Evolutionary conservation across 2,113 vertebrate species (phyloP).

Genomic region (Serilophus lunatus): DNA sequence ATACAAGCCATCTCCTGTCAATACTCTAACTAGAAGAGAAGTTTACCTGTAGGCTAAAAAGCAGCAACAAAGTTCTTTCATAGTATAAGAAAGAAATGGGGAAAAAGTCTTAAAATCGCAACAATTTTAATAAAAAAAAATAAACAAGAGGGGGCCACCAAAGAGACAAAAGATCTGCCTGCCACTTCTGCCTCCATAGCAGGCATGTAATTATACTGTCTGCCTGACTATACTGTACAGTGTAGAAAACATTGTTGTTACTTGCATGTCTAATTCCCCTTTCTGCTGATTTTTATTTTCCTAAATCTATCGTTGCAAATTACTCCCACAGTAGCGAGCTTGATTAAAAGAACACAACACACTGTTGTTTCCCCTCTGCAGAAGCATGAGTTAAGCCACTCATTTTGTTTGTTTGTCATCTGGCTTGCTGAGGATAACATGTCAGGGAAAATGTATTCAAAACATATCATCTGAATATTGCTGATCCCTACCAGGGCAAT

Average conservation of each 20-base stretch:
- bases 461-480: conserved; percentile 47
- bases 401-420: conserved; percentile 69
- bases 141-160: conserved; percentile 77
- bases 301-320: conserved; percentile 74
- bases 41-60: conserved; percentile 91
- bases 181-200: conserved; percentile 84
- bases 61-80: conserved; percentile 62
- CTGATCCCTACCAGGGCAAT: conserved; percentile 57
- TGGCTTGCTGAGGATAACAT: conserved; percentile 60
- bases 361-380: conserved; percentile 60
- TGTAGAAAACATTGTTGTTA: conserved; percentile 86
- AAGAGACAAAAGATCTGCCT: conserved; percentile 82
- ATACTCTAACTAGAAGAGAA: conserved; percentile 96
- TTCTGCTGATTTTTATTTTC: conserved; percentile 72
- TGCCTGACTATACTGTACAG: conserved; percentile 89
- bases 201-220: conserved; percentile 80
- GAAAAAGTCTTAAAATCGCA: conserved; percentile 63
- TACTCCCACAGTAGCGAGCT: conserved; percentile 71
- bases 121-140: conserved; percentile 71
- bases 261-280: conserved; percentile 87
- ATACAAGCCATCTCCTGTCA: conserved; percentile 96
- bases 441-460: conserved; percentile 58
- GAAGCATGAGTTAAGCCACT: conserved; percentile 76
- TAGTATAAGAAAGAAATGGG: conserved; percentile 64
- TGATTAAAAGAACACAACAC: conserved; percentile 70